Evolutionary conservation across 2,797 vertebrate species (phyloP).

Genomic region (Sebastes hubbsi): DNA sequence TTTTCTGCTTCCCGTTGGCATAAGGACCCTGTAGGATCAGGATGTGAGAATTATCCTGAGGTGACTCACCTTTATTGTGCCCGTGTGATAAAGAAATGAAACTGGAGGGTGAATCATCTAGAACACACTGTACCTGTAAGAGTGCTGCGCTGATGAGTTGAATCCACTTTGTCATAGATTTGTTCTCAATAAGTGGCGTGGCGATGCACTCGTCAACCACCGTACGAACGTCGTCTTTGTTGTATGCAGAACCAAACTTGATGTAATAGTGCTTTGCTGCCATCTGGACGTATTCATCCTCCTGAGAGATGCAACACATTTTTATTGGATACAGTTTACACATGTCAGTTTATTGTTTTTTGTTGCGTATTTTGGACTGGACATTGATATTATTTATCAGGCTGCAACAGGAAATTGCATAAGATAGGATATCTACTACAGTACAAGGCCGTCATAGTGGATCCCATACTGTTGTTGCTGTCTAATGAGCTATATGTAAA

Average conservation of each 20-base stretch:
- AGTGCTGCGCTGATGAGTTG: constrained; percentile 82
- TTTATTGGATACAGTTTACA: not conserved
- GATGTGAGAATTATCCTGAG: not conserved
- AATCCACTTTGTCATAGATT: constrained; percentile 86
- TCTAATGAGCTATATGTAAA: no score
- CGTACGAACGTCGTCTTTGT: constrained; percentile 70
- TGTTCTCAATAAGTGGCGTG: constrained; percentile 85
- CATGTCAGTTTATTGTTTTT: not conserved
- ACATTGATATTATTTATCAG: not conserved
- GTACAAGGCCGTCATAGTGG: no score
- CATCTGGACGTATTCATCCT: constrained; percentile 89
- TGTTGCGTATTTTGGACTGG: not conserved
- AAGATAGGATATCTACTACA: no score
- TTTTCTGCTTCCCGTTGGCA: constrained; percentile 60
- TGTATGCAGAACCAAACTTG: constrained; percentile 77
- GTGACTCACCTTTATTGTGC: not conserved
- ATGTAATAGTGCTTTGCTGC: constrained; percentile 89
- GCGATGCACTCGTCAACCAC: constrained; percentile 87
- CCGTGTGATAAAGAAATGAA: not conserved
- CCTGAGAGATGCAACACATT: constrained; percentile 74
- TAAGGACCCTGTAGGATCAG: constrained; percentile 78
- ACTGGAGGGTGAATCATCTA: not conserved
- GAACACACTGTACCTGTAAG: constrained; percentile 80
- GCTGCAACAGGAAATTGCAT: not conserved
- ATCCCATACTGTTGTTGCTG: no score